Conservation (phyloP, 1,140 invertebrate species). For the Teleogryllus occipitalis region DNA sequence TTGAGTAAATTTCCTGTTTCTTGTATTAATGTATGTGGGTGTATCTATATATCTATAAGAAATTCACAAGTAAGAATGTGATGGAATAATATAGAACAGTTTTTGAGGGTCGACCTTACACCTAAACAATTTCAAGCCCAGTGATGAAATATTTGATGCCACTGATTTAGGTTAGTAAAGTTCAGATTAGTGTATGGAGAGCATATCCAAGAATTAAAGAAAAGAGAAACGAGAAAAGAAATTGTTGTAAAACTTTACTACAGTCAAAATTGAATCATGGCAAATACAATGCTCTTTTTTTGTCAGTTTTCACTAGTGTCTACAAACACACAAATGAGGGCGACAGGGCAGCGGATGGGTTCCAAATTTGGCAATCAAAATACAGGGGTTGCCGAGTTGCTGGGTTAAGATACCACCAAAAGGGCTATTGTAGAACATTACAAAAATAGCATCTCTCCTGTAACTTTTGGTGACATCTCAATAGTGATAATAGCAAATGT, state of each 20-base stretch:
- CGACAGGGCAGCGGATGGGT: not conserved
- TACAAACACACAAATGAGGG: slow-evolving; percentile 21
- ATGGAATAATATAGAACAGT: too few relatives aligned
- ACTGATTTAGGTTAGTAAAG: too few relatives aligned
- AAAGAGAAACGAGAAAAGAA: not conserved
- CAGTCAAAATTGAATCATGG: slow-evolving; percentile 21
- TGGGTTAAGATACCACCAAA: slow-evolving; percentile 22
- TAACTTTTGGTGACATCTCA: slow-evolving; percentile 21
- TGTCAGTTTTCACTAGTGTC: slow-evolving; percentile 11
- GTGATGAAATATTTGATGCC: too few relatives aligned
- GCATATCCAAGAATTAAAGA: too few relatives aligned
- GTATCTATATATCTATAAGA: too few relatives aligned
- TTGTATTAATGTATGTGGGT: too few relatives aligned
- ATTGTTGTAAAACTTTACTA: slow-evolving; percentile 23
- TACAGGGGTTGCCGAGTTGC: not conserved
- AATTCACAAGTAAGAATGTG: too few relatives aligned
- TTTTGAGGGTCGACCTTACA: too few relatives aligned
- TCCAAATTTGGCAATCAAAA: not conserved
- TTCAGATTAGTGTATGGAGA: too few relatives aligned
- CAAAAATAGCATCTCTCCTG: slow-evolving; percentile 26
- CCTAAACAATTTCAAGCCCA: too few relatives aligned
- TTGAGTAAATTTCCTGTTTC: too few relatives aligned
- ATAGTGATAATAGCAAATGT: not conserved
- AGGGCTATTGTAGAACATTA: slow-evolving; percentile 26
- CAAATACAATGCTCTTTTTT: slow-evolving; percentile 20